Conservation (phyloP, 2,113 vertebrate species). For the Mustela nigripes region DNA sequence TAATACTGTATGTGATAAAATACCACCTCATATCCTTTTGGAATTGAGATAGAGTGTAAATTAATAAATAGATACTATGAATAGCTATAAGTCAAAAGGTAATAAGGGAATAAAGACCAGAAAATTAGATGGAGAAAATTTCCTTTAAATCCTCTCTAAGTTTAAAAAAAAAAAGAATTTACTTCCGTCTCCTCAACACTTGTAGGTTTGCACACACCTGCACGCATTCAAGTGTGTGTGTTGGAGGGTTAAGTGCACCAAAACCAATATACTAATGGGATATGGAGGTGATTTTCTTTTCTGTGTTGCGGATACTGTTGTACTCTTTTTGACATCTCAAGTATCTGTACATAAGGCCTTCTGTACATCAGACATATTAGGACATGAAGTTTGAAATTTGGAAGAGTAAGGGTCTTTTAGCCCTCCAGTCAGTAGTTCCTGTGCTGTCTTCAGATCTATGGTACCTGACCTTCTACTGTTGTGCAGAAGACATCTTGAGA, state of each 20-base stretch:
- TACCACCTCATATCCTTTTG: slow-evolving; percentile 40
- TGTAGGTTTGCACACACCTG: rapidly evolving
- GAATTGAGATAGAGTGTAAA: slow-evolving; percentile 48
- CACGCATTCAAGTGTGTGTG: not conserved
- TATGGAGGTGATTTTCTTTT: not conserved
- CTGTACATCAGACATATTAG: not conserved
- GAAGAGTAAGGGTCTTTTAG: not conserved
- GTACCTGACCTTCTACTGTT: not conserved
- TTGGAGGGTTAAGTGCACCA: not conserved
- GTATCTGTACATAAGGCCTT: not conserved
- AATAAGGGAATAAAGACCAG: slow-evolving; percentile 36
- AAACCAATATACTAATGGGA: not conserved
- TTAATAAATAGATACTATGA: slow-evolving; percentile 63
- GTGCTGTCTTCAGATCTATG: not conserved
- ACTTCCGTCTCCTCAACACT: not conserved
- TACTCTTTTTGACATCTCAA: not conserved
- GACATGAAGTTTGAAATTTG: not conserved
- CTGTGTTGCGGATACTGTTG: not conserved
- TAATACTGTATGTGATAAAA: slow-evolving; percentile 29
- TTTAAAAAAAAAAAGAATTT: slow-evolving; percentile 21
- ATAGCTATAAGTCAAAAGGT: slow-evolving; percentile 56
- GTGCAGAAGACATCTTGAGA: not conserved
- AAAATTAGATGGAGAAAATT: slow-evolving; percentile 19
- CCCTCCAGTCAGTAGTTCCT: not conserved
- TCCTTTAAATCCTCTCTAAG: not conserved